These are phyloP conservation scores for Drosophila gunungcola DNA, from an alignment of 1,140 invertebrate genomes.

Conservation along the genomic window DNA sequence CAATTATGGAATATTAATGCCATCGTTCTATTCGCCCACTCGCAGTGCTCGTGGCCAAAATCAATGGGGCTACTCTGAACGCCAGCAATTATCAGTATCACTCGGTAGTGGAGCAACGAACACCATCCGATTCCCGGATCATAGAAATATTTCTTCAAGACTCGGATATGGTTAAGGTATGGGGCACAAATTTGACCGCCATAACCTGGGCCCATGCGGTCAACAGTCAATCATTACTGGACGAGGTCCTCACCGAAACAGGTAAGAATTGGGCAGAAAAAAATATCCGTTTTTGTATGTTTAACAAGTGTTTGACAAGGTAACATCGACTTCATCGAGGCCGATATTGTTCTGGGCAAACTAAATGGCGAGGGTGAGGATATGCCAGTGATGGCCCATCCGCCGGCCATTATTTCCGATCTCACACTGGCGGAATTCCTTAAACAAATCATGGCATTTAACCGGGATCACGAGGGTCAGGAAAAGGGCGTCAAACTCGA, in stretches of 20 bases:
- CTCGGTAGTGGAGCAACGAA: constrained; percentile 3
- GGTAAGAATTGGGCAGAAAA: constrained; percentile 19
- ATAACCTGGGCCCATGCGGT: constrained; percentile 94
- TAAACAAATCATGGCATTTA: constrained; percentile 85
- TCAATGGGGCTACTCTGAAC: constrained; percentile 62
- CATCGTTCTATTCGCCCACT: constrained; percentile 19
- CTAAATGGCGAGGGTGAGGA: constrained; percentile 85
- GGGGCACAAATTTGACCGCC: constrained; percentile 88
- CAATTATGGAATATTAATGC: constrained; percentile 50
- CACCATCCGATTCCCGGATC: constrained; percentile 1
- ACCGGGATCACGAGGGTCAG: constrained; percentile 69
- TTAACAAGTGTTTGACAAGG: constrained; percentile 18
- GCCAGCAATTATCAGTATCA: constrained; percentile 52
- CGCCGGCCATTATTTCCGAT: constrained; percentile 90
- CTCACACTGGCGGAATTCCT: constrained; percentile 91
- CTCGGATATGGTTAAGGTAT: constrained; percentile 39
- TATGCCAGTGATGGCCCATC: constrained; percentile 94
- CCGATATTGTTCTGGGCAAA: constrained; percentile 91
- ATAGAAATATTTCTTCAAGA: constrained; percentile 28
- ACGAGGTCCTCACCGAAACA: constrained; percentile 87
- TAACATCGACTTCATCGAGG: constrained; percentile 93
- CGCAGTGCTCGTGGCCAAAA: constrained; percentile 50
- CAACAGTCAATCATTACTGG: constrained; percentile 88
- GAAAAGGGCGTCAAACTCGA: constrained; percentile 94
- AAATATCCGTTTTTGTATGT: not conserved